phyloP scores from a whole-genome alignment of 2,113 vertebrate genomes.

The Etheostoma cragini region DNA sequence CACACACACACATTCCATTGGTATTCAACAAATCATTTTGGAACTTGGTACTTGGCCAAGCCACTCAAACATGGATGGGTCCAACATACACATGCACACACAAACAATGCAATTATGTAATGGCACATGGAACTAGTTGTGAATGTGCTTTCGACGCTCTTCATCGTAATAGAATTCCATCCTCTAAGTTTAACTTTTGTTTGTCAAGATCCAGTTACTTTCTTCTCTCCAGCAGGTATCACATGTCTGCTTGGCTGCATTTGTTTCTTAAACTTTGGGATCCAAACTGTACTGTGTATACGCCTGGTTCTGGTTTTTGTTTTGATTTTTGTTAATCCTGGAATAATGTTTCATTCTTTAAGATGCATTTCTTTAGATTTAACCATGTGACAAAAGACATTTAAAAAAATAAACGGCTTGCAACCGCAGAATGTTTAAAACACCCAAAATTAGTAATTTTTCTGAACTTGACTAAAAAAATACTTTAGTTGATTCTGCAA shows the following conservation, averaged over 20 bases:
- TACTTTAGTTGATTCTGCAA: too few relatives aligned
- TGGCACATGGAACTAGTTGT: background rate
- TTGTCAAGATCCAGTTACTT: conserved; percentile 1
- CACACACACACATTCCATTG: conserved; percentile 3
- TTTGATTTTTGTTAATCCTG: background rate
- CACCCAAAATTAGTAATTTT: background rate
- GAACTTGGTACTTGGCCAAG: background rate
- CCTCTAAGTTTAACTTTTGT: background rate
- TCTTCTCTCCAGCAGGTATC: background rate
- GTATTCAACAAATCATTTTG: background rate
- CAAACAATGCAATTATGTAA: background rate
- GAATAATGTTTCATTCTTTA: too few relatives aligned
- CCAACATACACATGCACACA: background rate
- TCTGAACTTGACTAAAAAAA: background rate
- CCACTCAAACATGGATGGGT: background rate
- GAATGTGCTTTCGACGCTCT: background rate
- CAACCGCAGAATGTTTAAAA: background rate
- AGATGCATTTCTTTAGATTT: too few relatives aligned
- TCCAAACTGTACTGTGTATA: background rate
- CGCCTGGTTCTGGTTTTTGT: background rate
- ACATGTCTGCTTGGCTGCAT: background rate
- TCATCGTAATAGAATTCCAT: background rate
- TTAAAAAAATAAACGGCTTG: background rate
- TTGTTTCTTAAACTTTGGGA: conserved; percentile 6
- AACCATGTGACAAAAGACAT: too few relatives aligned